Conservation (phyloP, 2,888 invertebrate species). For the Trissonchulus latispiculum region DNA sequence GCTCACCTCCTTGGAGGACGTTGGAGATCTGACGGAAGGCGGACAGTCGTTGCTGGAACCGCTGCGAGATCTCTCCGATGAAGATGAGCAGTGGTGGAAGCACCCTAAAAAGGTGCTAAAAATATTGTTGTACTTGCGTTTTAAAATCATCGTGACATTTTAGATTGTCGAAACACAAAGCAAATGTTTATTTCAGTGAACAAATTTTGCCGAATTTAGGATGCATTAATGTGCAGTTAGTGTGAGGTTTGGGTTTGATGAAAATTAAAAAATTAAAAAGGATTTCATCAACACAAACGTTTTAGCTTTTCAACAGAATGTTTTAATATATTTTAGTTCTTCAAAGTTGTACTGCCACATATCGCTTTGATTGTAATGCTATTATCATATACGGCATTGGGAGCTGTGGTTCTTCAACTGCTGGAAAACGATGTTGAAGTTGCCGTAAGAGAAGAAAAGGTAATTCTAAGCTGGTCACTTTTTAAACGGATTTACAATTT, state of each 20-base stretch:
- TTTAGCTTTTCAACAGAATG: too few relatives aligned
- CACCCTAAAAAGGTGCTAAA: conserved; percentile 10
- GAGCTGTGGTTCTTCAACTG: conserved; percentile 2
- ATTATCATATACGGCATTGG: conserved; percentile 10
- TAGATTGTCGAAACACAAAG: too few relatives aligned
- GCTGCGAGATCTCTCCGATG: neutral
- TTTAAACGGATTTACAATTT: too few relatives aligned
- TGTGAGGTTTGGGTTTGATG: too few relatives aligned
- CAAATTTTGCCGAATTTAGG: too few relatives aligned
- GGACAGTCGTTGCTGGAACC: neutral
- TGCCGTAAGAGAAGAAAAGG: neutral
- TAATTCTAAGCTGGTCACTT: too few relatives aligned
- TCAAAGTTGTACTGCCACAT: conserved; percentile 18
- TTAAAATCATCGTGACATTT: too few relatives aligned
- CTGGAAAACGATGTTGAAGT: conserved; percentile 9
- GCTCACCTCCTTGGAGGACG: conserved; percentile 8
- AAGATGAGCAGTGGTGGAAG: conserved; percentile 8
- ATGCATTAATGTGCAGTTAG: too few relatives aligned
- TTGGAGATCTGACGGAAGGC: neutral
- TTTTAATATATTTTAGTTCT: conserved; percentile 8
- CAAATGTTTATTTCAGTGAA: too few relatives aligned
- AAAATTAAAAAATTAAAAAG: too few relatives aligned
- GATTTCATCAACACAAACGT: too few relatives aligned
- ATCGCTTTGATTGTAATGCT: conserved; percentile 1
- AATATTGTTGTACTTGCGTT: too few relatives aligned